phyloP scores from a whole-genome alignment of 2,888 invertebrate species.

The Ochropacha duplaris region DNA sequence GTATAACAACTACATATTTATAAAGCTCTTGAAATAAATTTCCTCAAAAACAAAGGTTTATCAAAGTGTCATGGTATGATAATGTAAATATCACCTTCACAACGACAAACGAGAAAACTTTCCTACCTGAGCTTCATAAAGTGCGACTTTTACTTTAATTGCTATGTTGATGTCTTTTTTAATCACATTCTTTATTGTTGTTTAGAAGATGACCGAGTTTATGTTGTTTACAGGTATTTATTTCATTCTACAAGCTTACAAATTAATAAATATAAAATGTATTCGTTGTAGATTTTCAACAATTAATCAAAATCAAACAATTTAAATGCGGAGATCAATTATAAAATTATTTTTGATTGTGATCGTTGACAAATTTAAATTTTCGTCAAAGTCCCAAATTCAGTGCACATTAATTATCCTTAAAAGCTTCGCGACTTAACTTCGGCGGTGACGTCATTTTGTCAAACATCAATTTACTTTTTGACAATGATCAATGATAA shows the following conservation, averaged over 20 bases:
- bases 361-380: slow-evolving; percentile 39
- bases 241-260: background rate
- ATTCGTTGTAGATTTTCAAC: background rate
- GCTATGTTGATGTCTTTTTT: slow-evolving; percentile 17
- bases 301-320: slow-evolving; percentile 11
- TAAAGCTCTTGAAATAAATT: slow-evolving; percentile 7
- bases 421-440: slow-evolving; percentile 71
- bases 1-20: background rate
- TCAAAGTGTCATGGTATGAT: slow-evolving; percentile 46
- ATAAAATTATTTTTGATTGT: slow-evolving; percentile 29
- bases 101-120: slow-evolving; percentile 57
- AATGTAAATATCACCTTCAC: slow-evolving; percentile 56
- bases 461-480: slow-evolving; percentile 75
- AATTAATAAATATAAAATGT: background rate
- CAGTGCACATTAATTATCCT: slow-evolving; percentile 68
- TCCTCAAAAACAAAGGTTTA: slow-evolving; percentile 36
- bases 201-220: background rate
- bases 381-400: slow-evolving; percentile 40
- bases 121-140: slow-evolving; percentile 13
- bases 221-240: background rate
- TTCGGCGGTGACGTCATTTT: slow-evolving; percentile 71
- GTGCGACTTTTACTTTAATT: slow-evolving; percentile 44
- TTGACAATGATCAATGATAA: slow-evolving; percentile 76
- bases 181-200: background rate
- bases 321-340: slow-evolving; percentile 13